These are phyloP conservation scores for Drosophila macrospina DNA, from an alignment of 2,888 invertebrate species.

Conservation along the genomic window DNA sequence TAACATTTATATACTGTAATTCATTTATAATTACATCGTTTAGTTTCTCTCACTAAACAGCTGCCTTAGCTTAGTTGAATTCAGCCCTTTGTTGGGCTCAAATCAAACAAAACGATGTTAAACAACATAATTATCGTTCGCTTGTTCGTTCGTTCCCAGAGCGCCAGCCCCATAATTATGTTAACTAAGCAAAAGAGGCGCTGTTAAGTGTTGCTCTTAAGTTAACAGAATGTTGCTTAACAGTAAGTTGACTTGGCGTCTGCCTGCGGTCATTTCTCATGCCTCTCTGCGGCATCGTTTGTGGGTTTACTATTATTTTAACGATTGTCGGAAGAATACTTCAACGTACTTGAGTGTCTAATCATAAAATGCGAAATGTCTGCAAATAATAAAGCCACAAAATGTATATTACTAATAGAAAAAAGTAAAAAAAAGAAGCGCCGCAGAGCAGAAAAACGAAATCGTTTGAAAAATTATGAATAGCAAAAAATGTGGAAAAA, in stretches of 20 bases:
- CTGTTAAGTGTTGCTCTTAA: slow-evolving; percentile 23
- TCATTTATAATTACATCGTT: neutral
- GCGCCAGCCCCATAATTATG: slow-evolving; percentile 17
- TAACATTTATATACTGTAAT: neutral
- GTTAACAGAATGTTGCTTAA: slow-evolving; percentile 18
- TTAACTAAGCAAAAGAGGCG: slow-evolving; percentile 8
- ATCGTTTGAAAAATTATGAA: slow-evolving; percentile 50
- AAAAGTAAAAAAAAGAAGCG: slow-evolving; percentile 12
- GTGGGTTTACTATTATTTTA: slow-evolving; percentile 50
- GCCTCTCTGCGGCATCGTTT: slow-evolving; percentile 28
- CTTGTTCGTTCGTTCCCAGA: slow-evolving; percentile 18
- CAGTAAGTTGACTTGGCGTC: slow-evolving; percentile 2
- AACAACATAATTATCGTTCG: slow-evolving; percentile 59
- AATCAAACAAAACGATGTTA: slow-evolving; percentile 47
- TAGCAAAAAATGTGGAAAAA: slow-evolving; percentile 37
- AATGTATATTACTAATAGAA: slow-evolving; percentile 33
- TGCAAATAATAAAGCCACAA: slow-evolving; percentile 72
- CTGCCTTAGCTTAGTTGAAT: slow-evolving; percentile 3
- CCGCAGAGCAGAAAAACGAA: slow-evolving; percentile 61
- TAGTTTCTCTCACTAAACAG: slow-evolving; percentile 4
- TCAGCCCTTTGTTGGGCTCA: slow-evolving; percentile 18
- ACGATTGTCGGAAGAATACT: slow-evolving; percentile 77
- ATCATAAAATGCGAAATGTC: slow-evolving; percentile 72
- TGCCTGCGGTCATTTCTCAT: slow-evolving; percentile 45
- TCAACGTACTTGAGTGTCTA: slow-evolving; percentile 69